Evolutionary conservation across 2,797 vertebrate genomes (phyloP), one percentile per base, ranked within the genome.

Genomic region (Babyrousa celebensis): DNA sequence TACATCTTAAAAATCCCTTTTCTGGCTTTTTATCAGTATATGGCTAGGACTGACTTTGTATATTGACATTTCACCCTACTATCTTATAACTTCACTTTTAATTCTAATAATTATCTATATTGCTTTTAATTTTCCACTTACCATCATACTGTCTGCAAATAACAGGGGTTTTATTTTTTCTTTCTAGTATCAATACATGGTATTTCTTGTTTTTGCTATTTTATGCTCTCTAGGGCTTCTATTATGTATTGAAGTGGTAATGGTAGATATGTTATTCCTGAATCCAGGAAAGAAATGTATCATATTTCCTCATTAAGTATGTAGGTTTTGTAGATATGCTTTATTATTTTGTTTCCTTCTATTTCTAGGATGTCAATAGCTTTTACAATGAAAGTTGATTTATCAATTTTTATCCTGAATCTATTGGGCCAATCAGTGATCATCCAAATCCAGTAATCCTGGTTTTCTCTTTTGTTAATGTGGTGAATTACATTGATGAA

Each of bases 181-280:
- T 93, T 70, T 70, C 18, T 5, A 20, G 56, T 79, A 65, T 56
- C 79, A n/a, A 90, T 77, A 62, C 52, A 68, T 82, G 48, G 2
- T 56, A 75, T 63, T 90, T 85, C n/a, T 78, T 89, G 75, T 88
- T 56, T 58, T 74, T 52, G 27, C 36, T 84, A 75, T 60, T 77
- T 84, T 32, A 0, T 70, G n/a, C 27, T 89, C 32, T 54, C 14
- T 15, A 79, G 58, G 17, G 17, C n/a, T 6, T 79, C 67, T 17
- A 72, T 36, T 36, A 80, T 54, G 27, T 40, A 40, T 23, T 52
- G 48, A 92, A 48, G 25, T 85, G 72, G 27, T 58, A 54, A 54
- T 54, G 15, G 32, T 27, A 12, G n/a, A 71, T 48, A 79, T 43
- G 43, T 71, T 65, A 65, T 58, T 71, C 8, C 27, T 72, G 12